Evolutionary conservation across 2,797 vertebrate species (phyloP).

Genomic region (Staurois parvus): DNA sequence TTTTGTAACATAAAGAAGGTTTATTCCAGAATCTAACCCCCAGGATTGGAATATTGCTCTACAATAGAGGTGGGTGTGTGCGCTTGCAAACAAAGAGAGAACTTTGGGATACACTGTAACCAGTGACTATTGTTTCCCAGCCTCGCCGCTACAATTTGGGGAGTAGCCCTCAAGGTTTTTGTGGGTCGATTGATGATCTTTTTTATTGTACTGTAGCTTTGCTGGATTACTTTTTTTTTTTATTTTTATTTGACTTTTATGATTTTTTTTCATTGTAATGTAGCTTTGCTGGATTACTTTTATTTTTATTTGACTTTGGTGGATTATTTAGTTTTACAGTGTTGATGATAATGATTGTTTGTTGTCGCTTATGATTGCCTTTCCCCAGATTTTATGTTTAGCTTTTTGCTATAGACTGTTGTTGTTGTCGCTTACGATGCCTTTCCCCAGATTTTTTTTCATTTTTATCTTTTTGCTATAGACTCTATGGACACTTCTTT

Average conservation of each 20-base stretch:
- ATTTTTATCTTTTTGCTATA: neutral
- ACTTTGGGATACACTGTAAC: slow-evolving; percentile 17
- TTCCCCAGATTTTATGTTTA: neutral
- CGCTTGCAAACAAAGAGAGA: slow-evolving; percentile 46
- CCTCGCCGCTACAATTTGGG: neutral
- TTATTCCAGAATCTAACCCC: neutral
- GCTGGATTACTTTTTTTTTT: too few relatives aligned
- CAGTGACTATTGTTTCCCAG: slow-evolving; percentile 19
- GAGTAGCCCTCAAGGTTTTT: neutral
- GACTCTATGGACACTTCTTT: neutral
- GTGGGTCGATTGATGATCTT: neutral
- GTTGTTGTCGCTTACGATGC: neutral
- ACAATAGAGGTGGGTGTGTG: slow-evolving; percentile 35
- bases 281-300: too few relatives aligned
- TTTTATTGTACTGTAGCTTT: neutral
- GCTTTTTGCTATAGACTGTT: neutral
- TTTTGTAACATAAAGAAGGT: slow-evolving; percentile 3
- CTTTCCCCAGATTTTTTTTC: too few relatives aligned
- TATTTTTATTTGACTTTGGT: neutral
- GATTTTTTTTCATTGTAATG: neutral
- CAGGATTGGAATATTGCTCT: slow-evolving; percentile 26
- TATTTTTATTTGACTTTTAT: neutral
- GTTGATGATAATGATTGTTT: neutral
- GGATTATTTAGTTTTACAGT: neutral
- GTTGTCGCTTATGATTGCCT: neutral